These are phyloP conservation scores for Drosophila paulistorum DNA, from an alignment of 1,140 invertebrate genomes.

Conservation along the genomic window DNA sequence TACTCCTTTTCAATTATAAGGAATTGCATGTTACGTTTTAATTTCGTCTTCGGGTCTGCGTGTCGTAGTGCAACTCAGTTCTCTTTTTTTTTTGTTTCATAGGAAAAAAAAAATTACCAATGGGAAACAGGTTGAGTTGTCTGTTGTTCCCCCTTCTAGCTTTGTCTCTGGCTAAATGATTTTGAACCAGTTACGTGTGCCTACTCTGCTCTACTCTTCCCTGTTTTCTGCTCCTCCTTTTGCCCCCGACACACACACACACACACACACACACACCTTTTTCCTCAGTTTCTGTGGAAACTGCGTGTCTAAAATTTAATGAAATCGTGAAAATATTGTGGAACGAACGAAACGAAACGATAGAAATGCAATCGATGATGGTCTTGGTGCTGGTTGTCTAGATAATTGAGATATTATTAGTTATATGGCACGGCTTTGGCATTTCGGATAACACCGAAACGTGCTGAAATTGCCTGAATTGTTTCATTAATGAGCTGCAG, in stretches of 20 bases:
- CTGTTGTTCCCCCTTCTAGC: not conserved
- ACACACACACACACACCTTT: no score
- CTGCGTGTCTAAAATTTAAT: slow-evolving; percentile 80
- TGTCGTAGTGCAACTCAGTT: slow-evolving; percentile 59
- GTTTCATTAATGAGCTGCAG: slow-evolving; percentile 56
- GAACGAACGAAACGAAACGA: slow-evolving; percentile 44
- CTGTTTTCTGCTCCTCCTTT: not conserved
- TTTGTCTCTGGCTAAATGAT: slow-evolving; percentile 52
- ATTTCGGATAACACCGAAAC: slow-evolving; percentile 55
- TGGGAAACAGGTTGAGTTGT: slow-evolving; percentile 56
- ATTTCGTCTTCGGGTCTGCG: slow-evolving; percentile 64
- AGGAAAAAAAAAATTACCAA: slow-evolving; percentile 17
- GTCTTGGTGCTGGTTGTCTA: slow-evolving; percentile 28
- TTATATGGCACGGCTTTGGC: slow-evolving; percentile 51
- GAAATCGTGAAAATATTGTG: slow-evolving; percentile 64
- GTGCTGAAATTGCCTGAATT: slow-evolving; percentile 68
- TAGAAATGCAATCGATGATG: slow-evolving; percentile 58
- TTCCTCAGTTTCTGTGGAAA: slow-evolving; percentile 61
- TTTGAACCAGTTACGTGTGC: slow-evolving; percentile 74
- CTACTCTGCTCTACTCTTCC: slow-evolving; percentile 13
- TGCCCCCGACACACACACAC: no score
- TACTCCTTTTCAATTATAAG: slow-evolving; percentile 68
- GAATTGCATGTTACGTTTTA: slow-evolving; percentile 81
- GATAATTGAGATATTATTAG: slow-evolving; percentile 77
- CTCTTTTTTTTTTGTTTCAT: slow-evolving; percentile 16